Base-by-base conservation (phyloP, 1,140 invertebrate genomes). In the Leptestheria dahalacensis region DNA sequence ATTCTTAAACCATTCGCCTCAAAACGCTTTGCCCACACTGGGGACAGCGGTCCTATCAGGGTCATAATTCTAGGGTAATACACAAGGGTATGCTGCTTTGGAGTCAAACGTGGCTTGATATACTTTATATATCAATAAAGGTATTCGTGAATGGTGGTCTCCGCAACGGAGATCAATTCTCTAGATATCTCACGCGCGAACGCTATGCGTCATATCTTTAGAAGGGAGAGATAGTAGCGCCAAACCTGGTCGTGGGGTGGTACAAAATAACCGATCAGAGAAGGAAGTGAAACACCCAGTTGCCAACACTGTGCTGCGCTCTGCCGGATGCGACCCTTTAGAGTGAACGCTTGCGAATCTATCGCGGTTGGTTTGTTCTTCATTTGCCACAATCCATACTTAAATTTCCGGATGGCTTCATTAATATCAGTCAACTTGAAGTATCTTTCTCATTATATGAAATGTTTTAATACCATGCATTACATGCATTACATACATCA, bases 1-100 rank as follows among this genome's bases (percentile, higher is more conserved):
- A 41, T 46, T 28, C 28, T 61, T 61, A 2, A 59, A 61, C 23
- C 41, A 61, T 61, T 61, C 12, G 52, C 60, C 20, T 61, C 60
- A 25, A 59, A 61, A 18, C 60, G 52, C 60, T 59, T 61, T 26
- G 23, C 58, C 53, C 60, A 61, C 21, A 57, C 23, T 29, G 9
- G 9, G 15, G 41, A 46, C 3, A 61, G 29, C 24, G 60, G 60
- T 24, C 60, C 60, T 25, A 61, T 29, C 18, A n/a, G 51, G 11
- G 25, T 12, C 28, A 61, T 60, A n/a, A 29, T 15, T 6, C 23
- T 23, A 11, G 59, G 51, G 21, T 60, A 60, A 59, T 60, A 52
- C 11, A 60, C n/a, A 1, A 59, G 41, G 57, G 46, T 46, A 47
- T 61, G 60, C 12, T 61, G 52, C 48, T 61, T 61, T 3, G 51